Conservation (phyloP, 2,797 vertebrate species). For the Galago senegalensis region DNA sequence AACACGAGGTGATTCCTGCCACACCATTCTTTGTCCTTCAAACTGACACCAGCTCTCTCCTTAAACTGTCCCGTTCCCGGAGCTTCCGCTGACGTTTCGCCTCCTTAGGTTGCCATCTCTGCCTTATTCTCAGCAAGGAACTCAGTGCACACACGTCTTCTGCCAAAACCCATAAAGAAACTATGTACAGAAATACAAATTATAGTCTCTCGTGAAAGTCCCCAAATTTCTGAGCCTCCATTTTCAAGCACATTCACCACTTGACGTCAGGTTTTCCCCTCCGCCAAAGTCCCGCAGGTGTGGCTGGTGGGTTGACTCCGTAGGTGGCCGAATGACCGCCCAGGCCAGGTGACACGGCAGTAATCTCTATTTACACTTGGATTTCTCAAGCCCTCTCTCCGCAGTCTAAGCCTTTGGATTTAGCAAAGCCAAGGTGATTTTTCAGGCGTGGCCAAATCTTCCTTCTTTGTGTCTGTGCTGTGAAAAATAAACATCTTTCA, state of each 20-base stretch:
- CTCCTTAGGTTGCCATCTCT: neutral
- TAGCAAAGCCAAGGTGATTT: constrained; percentile 14
- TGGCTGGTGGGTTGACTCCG: neutral
- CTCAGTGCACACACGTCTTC: neutral
- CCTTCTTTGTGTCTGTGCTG: constrained; percentile 59
- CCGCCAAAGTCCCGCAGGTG: neutral
- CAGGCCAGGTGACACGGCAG: neutral
- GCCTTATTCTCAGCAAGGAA: neutral
- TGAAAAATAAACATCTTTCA: constrained; percentile 74
- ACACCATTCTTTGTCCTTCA: neutral
- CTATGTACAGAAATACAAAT: neutral
- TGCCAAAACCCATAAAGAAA: neutral
- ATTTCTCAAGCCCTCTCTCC: constrained; percentile 56
- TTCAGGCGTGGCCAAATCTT: constrained; percentile 50
- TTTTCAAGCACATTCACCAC: neutral
- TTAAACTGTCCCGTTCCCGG: neutral
- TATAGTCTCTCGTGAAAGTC: neutral
- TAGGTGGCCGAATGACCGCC: neutral
- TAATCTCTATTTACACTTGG: constrained; percentile 50
- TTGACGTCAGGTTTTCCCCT: neutral
- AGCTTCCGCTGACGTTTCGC: too few species aligned
- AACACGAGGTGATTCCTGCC: neutral
- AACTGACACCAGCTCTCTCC: neutral
- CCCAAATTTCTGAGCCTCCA: neutral
- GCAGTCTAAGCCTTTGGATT: neutral